Percentiles rank a stretch among this genome's conserved stretches.
These are phyloP conservation scores for Neolamprologus sp. DNA, from an alignment of 2,113 vertebrate species.

Conservation along the genomic window DNA sequence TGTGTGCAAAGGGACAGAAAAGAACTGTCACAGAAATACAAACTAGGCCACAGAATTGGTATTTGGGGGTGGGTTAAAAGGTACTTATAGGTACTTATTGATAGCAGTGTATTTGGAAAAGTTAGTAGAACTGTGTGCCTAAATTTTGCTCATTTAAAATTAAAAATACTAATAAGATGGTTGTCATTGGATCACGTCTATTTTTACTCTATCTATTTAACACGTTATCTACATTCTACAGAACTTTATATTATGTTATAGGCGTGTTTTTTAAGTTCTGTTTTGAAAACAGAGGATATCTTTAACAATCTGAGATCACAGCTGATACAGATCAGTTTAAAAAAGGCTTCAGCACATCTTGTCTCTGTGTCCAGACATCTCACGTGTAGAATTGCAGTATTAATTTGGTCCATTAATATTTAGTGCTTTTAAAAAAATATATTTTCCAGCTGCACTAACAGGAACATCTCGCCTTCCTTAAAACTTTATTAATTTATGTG, in stretches of 20 bases:
- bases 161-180: not conserved
- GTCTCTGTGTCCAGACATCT: not conserved
- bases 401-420: not conserved
- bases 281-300: not conserved
- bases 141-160: not conserved
- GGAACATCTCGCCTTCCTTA: not conserved
- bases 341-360: not conserved
- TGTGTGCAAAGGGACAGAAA: not conserved
- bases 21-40: not conserved
- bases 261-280: not conserved
- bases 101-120: not conserved
- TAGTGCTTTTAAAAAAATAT: rapidly evolving
- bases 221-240: not conserved
- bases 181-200: not conserved
- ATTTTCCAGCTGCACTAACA: not conserved
- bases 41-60: not conserved
- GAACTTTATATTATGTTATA: not conserved
- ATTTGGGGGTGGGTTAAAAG: not conserved
- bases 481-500: not conserved
- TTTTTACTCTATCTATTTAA: not conserved
- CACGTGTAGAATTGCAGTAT: not conserved
- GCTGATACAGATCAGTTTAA: not conserved
- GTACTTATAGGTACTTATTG: not conserved
- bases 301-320: not conserved
- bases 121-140: not conserved